These are phyloP conservation scores for Amphilophus citrinellus DNA, from an alignment of 2,113 vertebrate genomes.

Conservation along the genomic window DNA sequence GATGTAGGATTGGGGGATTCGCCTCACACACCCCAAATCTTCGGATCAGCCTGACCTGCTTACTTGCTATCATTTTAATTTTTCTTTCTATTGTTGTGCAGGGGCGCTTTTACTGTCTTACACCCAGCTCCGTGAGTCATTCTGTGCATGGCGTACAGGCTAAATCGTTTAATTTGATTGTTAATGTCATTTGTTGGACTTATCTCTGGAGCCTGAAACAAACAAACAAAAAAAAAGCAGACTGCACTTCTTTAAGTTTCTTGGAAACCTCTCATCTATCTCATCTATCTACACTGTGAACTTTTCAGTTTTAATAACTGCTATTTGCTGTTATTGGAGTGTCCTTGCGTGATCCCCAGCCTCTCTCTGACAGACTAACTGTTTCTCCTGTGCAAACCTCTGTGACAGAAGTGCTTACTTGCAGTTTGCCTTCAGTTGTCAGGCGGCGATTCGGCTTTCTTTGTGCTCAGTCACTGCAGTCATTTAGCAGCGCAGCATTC, in stretches of 20 bases:
- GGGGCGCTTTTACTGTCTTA: neutral
- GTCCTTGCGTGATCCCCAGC: neutral
- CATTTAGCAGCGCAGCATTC: constrained; percentile 1
- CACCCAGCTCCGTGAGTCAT: neutral
- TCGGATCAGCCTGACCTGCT: neutral
- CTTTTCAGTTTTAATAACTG: neutral
- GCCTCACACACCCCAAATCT: neutral
- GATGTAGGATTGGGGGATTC: no score
- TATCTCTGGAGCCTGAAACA: no score
- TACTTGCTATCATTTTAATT: neutral
- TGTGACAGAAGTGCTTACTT: constrained; percentile 37
- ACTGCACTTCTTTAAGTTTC: no score
- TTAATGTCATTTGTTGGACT: neutral
- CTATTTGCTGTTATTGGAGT: neutral
- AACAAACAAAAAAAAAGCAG: no score
- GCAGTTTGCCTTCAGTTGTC: constrained; percentile 32
- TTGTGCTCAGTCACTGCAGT: constrained; percentile 37
- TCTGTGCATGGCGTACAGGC: neutral
- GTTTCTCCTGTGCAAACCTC: constrained; percentile 1
- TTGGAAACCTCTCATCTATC: no score
- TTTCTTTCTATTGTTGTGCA: neutral
- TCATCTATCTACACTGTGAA: neutral
- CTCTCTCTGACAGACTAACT: neutral
- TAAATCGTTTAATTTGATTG: neutral
- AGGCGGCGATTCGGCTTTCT: constrained; percentile 5